phyloP scores from a whole-genome alignment of 2,888 invertebrate species.

The Pseudoips prasinana region DNA sequence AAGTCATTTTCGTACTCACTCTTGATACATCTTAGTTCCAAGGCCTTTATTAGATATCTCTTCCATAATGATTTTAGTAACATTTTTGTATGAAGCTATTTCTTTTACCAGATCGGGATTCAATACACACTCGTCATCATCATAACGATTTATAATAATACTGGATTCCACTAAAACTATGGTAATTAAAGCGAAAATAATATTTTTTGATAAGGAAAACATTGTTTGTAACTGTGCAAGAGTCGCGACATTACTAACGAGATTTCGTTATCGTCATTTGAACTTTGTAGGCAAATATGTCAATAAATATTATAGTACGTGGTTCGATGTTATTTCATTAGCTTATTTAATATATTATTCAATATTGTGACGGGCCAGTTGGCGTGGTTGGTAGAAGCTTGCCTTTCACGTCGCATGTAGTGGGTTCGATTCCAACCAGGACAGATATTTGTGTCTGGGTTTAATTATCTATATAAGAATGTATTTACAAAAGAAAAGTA shows the following conservation, averaged over 20 bases:
- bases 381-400: no score
- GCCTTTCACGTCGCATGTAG: no score
- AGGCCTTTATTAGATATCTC: constrained; percentile 59
- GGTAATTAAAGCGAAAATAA: constrained; percentile 17
- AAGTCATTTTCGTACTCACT: constrained; percentile 49
- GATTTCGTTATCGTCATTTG: constrained; percentile 13
- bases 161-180: constrained; percentile 22
- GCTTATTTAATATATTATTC: background rate
- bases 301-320: background rate
- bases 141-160: constrained; percentile 36
- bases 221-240: constrained; percentile 12
- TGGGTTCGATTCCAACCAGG: no score
- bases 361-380: no score
- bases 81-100: constrained; percentile 78
- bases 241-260: constrained; percentile 16
- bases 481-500: no score
- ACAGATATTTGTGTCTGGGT: no score
- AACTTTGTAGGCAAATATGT: no score
- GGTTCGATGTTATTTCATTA: background rate
- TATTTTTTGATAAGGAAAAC: constrained; percentile 16
- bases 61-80: constrained; percentile 70
- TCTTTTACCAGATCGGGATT: constrained; percentile 55
- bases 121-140: constrained; percentile 34
- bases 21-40: constrained; percentile 75
- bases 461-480: no score